Conservation (phyloP, 2,888 invertebrate genomes). For the Cataglyphis altisquamis region DNA sequence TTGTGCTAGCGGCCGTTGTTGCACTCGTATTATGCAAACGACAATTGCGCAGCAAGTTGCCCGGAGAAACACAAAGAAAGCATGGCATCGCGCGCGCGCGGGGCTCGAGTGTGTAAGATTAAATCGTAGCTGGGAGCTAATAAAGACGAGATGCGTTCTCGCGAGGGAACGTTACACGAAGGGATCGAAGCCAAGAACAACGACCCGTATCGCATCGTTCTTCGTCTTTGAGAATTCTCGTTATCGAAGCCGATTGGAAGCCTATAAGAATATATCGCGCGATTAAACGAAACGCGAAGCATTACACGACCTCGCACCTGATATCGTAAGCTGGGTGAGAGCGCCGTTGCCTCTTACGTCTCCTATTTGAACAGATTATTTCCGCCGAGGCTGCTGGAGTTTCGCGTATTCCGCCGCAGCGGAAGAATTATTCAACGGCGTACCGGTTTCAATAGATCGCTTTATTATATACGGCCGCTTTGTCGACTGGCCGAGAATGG, state of each 20-base stretch:
- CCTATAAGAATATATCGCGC: slow-evolving; percentile 34
- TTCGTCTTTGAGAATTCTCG: slow-evolving; percentile 2
- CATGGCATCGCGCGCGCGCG: slow-evolving; percentile 1
- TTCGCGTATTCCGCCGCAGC: slow-evolving; percentile 65
- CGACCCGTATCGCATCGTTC: background rate
- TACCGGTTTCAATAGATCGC: slow-evolving; percentile 66
- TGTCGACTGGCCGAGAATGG: background rate
- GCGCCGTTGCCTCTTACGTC: slow-evolving; percentile 68
- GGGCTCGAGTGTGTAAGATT: slow-evolving; percentile 34
- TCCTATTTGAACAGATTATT: slow-evolving; percentile 79
- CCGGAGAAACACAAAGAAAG: slow-evolving; percentile 42
- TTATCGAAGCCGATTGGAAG: background rate
- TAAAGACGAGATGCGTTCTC: slow-evolving; percentile 45
- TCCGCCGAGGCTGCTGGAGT: slow-evolving; percentile 72
- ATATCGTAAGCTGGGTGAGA: slow-evolving; percentile 63
- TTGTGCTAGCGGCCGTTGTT: slow-evolving; percentile 46
- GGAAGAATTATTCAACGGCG: slow-evolving; percentile 79
- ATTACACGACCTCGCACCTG: slow-evolving; percentile 69
- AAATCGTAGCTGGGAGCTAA: slow-evolving; percentile 52
- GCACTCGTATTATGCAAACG: slow-evolving; percentile 53
- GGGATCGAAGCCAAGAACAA: slow-evolving; percentile 17
- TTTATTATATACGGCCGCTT: slow-evolving; percentile 44
- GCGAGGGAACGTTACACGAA: background rate
- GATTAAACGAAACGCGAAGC: slow-evolving; percentile 55
- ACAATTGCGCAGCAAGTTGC: slow-evolving; percentile 39